These are phyloP conservation scores for Amphimedon queenslandica DNA, from an alignment of 37 sponge, comb jelly and placozoan species.

Conservation along the genomic window DNA sequence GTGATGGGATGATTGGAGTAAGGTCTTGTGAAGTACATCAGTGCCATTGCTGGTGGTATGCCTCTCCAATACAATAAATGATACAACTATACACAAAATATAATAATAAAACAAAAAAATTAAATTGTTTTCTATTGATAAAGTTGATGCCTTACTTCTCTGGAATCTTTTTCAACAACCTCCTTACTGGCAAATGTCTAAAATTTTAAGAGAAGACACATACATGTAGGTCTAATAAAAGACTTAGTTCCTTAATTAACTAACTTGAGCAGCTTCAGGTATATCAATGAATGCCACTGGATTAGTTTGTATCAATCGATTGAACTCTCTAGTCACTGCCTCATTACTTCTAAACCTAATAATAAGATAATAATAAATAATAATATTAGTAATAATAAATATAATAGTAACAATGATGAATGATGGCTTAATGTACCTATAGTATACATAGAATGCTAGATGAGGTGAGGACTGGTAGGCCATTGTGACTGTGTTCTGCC, in stretches of 20 bases:
- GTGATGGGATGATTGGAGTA: slow-evolving; percentile 71
- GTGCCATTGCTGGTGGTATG: slow-evolving; percentile 55
- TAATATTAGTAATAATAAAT: not conserved
- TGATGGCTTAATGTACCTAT: slow-evolving; percentile 30
- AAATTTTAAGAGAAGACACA: not conserved
- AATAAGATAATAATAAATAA: no score
- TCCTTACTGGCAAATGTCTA: slow-evolving; percentile 20
- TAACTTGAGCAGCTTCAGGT: slow-evolving; percentile 56
- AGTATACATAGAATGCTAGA: slow-evolving; percentile 70
- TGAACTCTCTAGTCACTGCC: slow-evolving; percentile 39
- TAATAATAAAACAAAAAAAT: not conserved
- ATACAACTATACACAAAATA: slow-evolving; percentile 40
- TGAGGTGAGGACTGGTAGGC: slow-evolving; percentile 60
- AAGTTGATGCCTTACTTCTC: slow-evolving; percentile 10
- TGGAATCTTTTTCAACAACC: slow-evolving; percentile 7
- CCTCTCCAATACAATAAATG: slow-evolving; percentile 80
- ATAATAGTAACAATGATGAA: not conserved
- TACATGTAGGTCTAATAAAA: no score
- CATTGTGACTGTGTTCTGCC: slow-evolving; percentile 56
- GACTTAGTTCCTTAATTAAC: no score
- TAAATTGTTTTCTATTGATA: no score
- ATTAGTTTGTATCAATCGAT: slow-evolving; percentile 37
- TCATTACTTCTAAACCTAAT: slow-evolving; percentile 45
- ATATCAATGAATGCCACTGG: slow-evolving; percentile 54
- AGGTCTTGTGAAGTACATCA: slow-evolving; percentile 65